Evolutionary conservation across 2,888 invertebrate genomes (phyloP), one percentile per base, ranked within the genome.

Genomic region (Plusia festucae): DNA sequence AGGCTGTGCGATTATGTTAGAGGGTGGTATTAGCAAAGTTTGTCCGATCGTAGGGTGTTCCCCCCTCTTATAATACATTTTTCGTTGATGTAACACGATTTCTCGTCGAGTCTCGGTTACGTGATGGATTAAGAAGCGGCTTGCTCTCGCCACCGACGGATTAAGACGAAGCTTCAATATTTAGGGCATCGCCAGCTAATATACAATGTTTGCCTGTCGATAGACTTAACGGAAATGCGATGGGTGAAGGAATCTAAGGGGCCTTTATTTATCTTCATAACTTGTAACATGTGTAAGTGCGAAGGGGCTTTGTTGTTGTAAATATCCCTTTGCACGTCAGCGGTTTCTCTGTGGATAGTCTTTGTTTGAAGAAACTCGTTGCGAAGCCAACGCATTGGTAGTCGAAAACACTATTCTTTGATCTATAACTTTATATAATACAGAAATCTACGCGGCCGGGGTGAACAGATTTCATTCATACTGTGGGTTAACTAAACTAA

Each of bases 51-150:
- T 82, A 88, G 90, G 89, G 90, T 86, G 81, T 44, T 40, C 27
- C 81, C 83, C 86, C 86, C 73, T 91, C 87, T 89, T 91, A 93
- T 95, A 95, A 95, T 95, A 95, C 94, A 95, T 95, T 95, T 95
- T 95, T 95, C 95, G 95, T 95, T 94, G 95, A 95, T 95, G 95
- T 95, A 95, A 95, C 95, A 94, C 95, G 95, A 95, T 95, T 95
- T 95, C 94, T 93, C 93, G 94, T 92, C 91, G 94, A 92, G 91
- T 92, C 91, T 91, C 91, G 91, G 93, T 95, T 95, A 95, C 95
- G 95, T 95, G 95, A 95, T 94, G 95, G 95, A 95, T 95, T 95
- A 95, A 94, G 93, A 90, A 90, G 90, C 86, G 90, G 87, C 91
- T 91, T 90, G 90, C 89, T 91, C 90, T 91, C 91, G 88, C 91